These are phyloP conservation scores for Hippocampus barbouri DNA, from an alignment of 2,113 vertebrate species.

Conservation along the genomic window DNA sequence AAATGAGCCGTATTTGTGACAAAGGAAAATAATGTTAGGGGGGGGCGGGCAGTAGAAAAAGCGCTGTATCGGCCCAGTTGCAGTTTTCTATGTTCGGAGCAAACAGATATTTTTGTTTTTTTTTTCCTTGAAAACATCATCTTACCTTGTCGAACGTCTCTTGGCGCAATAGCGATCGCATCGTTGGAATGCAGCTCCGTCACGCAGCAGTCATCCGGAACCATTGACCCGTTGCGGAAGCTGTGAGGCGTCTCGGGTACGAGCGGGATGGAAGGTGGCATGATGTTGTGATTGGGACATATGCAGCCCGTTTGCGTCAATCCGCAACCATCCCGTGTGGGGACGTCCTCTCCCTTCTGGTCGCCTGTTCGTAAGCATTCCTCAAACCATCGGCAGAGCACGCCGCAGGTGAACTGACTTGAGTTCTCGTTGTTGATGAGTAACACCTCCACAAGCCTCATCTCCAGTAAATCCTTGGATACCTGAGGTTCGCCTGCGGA, in stretches of 20 bases:
- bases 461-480: conserved; percentile 80
- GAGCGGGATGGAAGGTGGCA: conserved; percentile 61
- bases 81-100: not conserved
- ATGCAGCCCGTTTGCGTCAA: conserved; percentile 90
- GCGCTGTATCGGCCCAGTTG: not conserved
- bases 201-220: conserved; percentile 80
- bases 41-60: no score
- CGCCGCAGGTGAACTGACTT: conserved; percentile 94
- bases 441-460: conserved; percentile 89
- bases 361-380: conserved; percentile 81
- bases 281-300: conserved; percentile 78
- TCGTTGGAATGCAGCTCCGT: conserved; percentile 87
- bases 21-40: not conserved
- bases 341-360: conserved; percentile 51
- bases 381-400: conserved; percentile 96
- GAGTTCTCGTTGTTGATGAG: conserved; percentile 99
- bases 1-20: not conserved
- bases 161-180: conserved; percentile 81
- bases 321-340: conserved; percentile 74
- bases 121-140: not conserved
- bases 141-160: conserved; percentile 88
- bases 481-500: conserved; percentile 56
- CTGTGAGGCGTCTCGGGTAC: conserved; percentile 71
- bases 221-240: conserved; percentile 75
- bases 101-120: not conserved